Conservation (phyloP, 1,140 invertebrate genomes). For the Drosophila sp. region DNA sequence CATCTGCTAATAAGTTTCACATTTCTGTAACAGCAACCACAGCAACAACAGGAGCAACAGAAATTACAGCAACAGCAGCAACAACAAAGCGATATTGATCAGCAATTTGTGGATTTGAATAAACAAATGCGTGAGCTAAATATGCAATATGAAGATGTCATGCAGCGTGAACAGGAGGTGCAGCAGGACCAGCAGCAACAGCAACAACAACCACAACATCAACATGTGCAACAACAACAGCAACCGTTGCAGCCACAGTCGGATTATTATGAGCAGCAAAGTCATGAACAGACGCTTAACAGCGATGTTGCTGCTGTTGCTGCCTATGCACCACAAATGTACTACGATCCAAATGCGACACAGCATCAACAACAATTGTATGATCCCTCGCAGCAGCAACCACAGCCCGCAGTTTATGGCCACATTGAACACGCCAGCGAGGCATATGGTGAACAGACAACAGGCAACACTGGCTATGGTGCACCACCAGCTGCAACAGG, state of each 20-base stretch:
- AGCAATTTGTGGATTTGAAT: conserved; percentile 81
- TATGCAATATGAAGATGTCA: conserved; percentile 73
- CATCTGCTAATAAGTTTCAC: too few relatives aligned
- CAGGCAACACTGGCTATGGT: conserved; percentile 32
- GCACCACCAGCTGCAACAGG: conserved; percentile 11
- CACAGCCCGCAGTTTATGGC: conserved; percentile 33
- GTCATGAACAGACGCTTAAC: conserved; percentile 27
- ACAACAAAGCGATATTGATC: conserved; percentile 72
- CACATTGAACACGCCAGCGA: conserved; percentile 40
- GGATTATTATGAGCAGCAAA: conserved; percentile 60
- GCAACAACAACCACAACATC: conserved; percentile 8
- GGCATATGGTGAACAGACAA: conserved; percentile 36
- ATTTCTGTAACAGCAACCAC: neutral
- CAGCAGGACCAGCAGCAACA: conserved; percentile 15
- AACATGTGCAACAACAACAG: conserved; percentile 7
- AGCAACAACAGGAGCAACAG: conserved; percentile 32
- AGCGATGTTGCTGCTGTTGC: conserved; percentile 5
- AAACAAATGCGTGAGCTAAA: conserved; percentile 81
- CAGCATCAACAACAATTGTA: conserved; percentile 44
- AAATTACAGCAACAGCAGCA: conserved; percentile 39
- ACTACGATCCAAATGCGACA: conserved; percentile 65
- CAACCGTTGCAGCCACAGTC: conserved; percentile 14
- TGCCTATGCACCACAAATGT: conserved; percentile 57
- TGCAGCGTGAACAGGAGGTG: conserved; percentile 27
- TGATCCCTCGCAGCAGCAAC: conserved; percentile 34